Evolutionary conservation across 2,888 invertebrate species (phyloP).

Genomic region (Operophtera brumata): DNA sequence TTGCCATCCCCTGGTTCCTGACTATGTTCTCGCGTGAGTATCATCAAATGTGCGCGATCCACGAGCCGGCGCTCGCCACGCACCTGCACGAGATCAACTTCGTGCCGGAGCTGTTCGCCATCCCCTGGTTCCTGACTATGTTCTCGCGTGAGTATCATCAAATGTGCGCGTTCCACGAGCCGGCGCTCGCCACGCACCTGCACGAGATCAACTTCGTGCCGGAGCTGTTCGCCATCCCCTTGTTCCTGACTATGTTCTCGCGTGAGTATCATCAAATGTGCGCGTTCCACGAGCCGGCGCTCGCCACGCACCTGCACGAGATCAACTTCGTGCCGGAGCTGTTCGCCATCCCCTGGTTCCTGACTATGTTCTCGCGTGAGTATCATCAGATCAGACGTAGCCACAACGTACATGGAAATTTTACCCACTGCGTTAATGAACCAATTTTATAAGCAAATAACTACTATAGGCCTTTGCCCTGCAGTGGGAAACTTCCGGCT

Average conservation of each 20-base stretch:
- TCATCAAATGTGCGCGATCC: slow-evolving; percentile 91
- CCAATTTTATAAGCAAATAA: too few species aligned
- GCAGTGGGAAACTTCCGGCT: too few species aligned
- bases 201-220: slow-evolving; percentile 96
- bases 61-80: slow-evolving; percentile 94
- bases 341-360: slow-evolving; percentile 99
- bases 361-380: slow-evolving; percentile 99
- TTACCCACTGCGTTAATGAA: too few species aligned
- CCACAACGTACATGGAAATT: too few species aligned
- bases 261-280: slow-evolving; percentile 91
- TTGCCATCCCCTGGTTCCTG: slow-evolving; percentile 99
- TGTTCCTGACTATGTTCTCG: slow-evolving; percentile 99
- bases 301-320: slow-evolving; percentile 94
- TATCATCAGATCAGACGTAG: too few species aligned
- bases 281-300: slow-evolving; percentile 95
- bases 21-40: slow-evolving; percentile 98
- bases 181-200: slow-evolving; percentile 93
- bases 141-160: slow-evolving; percentile 93
- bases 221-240: slow-evolving; percentile 98
- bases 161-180: slow-evolving; percentile 97
- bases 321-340: slow-evolving; percentile 98
- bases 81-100: slow-evolving; percentile 96
- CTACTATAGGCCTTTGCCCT: too few species aligned
- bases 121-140: slow-evolving; percentile 99
- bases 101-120: slow-evolving; percentile 98